A percentile compares a stretch with the other conserved stretches of the same genome.
These are phyloP conservation scores for Brachionus rotundiformis DNA, from an alignment of 1,140 invertebrate species.

Conservation along the genomic window DNA sequence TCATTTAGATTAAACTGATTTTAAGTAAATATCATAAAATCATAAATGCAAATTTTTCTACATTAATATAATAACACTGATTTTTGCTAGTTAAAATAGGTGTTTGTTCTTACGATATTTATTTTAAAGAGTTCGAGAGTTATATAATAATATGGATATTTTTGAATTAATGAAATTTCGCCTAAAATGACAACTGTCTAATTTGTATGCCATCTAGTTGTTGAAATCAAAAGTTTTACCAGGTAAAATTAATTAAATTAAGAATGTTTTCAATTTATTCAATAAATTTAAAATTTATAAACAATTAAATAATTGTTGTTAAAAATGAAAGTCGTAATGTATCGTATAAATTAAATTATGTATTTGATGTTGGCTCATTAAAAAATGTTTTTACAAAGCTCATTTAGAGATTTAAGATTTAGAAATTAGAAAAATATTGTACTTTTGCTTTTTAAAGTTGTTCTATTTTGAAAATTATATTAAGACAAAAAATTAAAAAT, in stretches of 20 bases:
- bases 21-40: slow-evolving; percentile 37
- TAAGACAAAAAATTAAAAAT: too few species aligned
- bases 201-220: neutral
- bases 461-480: too few species aligned
- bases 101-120: neutral
- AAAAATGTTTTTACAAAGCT: too few species aligned
- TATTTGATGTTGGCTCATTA: neutral
- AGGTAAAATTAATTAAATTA: slow-evolving; percentile 11
- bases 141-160: neutral
- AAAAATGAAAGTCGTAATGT: neutral
- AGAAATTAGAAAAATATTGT: too few species aligned
- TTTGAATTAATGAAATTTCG: slow-evolving; percentile 8
- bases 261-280: neutral
- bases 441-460: too few species aligned
- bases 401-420: too few species aligned
- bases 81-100: neutral
- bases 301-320: neutral
- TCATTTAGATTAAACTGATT: neutral
- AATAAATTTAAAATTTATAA: neutral
- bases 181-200: slow-evolving; percentile 6
- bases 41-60: slow-evolving; percentile 39
- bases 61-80: neutral
- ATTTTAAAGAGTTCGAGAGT: neutral
- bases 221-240: neutral
- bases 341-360: neutral